These are phyloP conservation scores for Dromius quadrimaculatus DNA, from an alignment of 2,888 invertebrate genomes.

Conservation along the genomic window DNA sequence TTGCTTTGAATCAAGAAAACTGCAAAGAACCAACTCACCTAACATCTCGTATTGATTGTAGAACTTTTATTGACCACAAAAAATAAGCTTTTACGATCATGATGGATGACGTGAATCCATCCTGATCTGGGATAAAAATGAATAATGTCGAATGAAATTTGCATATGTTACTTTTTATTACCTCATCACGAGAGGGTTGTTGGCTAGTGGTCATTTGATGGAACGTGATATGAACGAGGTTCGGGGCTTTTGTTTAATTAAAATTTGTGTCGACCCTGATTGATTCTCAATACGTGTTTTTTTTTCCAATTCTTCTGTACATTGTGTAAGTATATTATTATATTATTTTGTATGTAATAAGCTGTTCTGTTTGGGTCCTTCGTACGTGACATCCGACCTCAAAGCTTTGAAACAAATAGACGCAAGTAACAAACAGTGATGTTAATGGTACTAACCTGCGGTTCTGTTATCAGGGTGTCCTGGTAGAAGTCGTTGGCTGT, in stretches of 20 bases:
- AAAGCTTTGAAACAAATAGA: neutral
- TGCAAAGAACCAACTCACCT: too few species aligned
- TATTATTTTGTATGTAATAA: too few species aligned
- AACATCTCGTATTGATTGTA: conserved; percentile 46
- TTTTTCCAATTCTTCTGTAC: too few species aligned
- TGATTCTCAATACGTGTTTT: neutral
- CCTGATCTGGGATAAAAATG: conserved; percentile 49
- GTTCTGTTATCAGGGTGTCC: conserved; percentile 80
- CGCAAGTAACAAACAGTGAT: neutral
- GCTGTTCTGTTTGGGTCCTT: too few species aligned
- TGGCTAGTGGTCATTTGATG: conserved; percentile 41
- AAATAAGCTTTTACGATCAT: conserved; percentile 43
- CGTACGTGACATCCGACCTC: neutral
- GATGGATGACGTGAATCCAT: conserved; percentile 23
- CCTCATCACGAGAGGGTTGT: conserved; percentile 37
- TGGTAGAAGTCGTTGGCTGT: conserved; percentile 84
- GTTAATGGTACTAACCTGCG: conserved; percentile 70
- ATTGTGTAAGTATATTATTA: neutral
- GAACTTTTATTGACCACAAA: conserved; percentile 47
- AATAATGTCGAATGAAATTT: conserved; percentile 50
- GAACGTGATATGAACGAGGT: conserved; percentile 35
- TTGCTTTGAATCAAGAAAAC: too few species aligned
- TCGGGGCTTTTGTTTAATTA: conserved; percentile 10
- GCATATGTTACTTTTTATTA: conserved; percentile 51
- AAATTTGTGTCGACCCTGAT: neutral